Evolutionary conservation across 2,888 invertebrate genomes (phyloP), one percentile per base, ranked within the genome.

Genomic region (Acrobasis consociella): DNA sequence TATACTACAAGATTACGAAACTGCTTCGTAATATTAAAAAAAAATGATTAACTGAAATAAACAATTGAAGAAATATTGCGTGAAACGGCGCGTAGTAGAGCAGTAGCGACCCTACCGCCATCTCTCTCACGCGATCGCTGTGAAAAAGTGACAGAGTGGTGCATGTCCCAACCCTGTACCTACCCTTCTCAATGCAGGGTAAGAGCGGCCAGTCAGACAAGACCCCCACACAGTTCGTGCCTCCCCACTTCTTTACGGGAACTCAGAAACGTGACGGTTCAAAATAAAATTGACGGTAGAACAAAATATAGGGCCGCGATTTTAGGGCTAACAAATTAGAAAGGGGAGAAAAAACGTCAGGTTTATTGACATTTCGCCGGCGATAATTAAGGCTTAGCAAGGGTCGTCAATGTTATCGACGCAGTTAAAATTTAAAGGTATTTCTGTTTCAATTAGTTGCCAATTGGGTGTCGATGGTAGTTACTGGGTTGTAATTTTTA

Each of bases 321-420:
- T 88, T 91, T 88, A 85, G 90, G 89, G 88, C 85, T 82, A 83
- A 88, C 88, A 89, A 91, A 91, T 89, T 88, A 87, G 84, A 81
- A 82, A 86, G 83, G 89, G 90, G 83, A 83, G 82, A 87, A 87
- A 84, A 88, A 88, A 82, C 82, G 84, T 86, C 84, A 86, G 83
- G 84, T 88, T 89, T 90, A 91, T 89, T 90, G 90, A 90, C 89
- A 88, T 89, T 90, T 87, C 79, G 85, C 83, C 81, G 79, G 82
- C 83, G 81, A 87, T 90, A 88, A 89, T 91, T 88, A 90, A 89
- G 85, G 89, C 81, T 89, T 87, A 87, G 79, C 72, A 77, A 81
- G 82, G 83, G 81, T 71, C 70, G 72, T 70, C 70, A 70, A 79
- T 82, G 84, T 80, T 88, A 86, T 87, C 80, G 83, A 77, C 83